Evolutionary conservation across 2,797 vertebrate species (phyloP), one percentile per base, ranked within the genome.

Genomic region (Lacerta agilis): DNA sequence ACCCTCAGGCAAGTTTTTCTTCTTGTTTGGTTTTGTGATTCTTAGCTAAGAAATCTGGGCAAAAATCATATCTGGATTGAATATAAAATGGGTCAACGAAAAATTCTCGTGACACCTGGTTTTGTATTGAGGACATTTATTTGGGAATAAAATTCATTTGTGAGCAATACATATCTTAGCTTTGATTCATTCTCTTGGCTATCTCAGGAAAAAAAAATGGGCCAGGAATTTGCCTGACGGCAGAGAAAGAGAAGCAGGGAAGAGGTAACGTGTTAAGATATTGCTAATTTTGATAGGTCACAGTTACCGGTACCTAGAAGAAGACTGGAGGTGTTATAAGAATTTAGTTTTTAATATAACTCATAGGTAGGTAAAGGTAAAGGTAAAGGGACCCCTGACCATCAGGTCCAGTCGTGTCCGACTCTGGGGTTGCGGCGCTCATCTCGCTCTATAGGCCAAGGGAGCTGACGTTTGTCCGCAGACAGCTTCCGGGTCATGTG

Each of bases 261-360:
- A 49, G 33, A 29, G 33, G 75, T n/a, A 72, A 2, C 78, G 41
- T 45, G 5, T 43, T 55, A 27, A 85, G 41, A 88, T 89, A 79
- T 4, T 2, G n/a, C 23, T n/a, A 15, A 61, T 88, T 79, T 15
- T 43, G 86, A 80, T 41, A 66, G 89, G 87, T 18, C 86, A 9
- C 80, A 0, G 0, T 89, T 85, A 92, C 4, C 67, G 0, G 89
- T 85, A 92, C 4, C 67, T 80, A 23, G 15, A 88, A 66, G 29
- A 1, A 75, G 79, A 64, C 61, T 77, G 73, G 79, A 91, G 88
- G 77, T 84, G 71, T 93, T 5, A 69, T 86, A 69, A 36, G 15
- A 55, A 1, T 69, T 88, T 71, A 69, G 58, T 86, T 90, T 71
- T 43, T 58, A 91, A 82, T 91, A 86, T 78, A 90, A 87, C 87